Base-by-base conservation (phyloP, 2,113 vertebrate genomes). In the Onychostruthus taczanowskii region DNA sequence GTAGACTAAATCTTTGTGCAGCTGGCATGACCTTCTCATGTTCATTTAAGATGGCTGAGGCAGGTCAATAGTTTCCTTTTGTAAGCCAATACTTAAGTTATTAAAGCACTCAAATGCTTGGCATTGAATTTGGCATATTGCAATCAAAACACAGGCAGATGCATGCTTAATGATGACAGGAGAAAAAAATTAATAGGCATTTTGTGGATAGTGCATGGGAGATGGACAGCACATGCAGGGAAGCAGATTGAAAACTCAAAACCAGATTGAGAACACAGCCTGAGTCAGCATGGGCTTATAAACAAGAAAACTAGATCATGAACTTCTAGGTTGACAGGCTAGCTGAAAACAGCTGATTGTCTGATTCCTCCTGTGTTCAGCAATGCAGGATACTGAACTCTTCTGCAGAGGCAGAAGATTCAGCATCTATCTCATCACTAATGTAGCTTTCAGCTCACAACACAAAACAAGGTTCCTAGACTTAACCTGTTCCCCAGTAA, bases 171-270 rank as follows among this genome's bases (percentile, higher is more conserved):
- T 7, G 16, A 78, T 44, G 49, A 59, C 24, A 87, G 56, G 69
- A 76, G 18, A 23, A 61, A 39, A 43, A 75, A 64, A 79, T n/a
- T 82, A 87, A 62, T 22, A 85, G 41, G 26, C 46, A 73, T 24
- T 62, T 11, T 49, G 70, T 28, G 47, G n/a, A 61, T 6, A 44
- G 52, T 39, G 24, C 44, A 37, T 39, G 59, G n/a, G 21, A 87
- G 63, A 89, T 41, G 50, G 46, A 88, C 63, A 92, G 75, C 67
- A 47, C 70, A 46, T 26, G 39, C 78, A 93, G 70, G 10, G 78
- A 90, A 96, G 37, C 94, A 94, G 92, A 83, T 3, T 69, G 88
- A 75, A 91, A 91, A 73, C 49, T 85, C 59, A 70, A 61, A 55
- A 89, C 10, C 77, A 93, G 84, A 79, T 64, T 91, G 82, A 69